Evolutionary conservation across 1,140 invertebrate genomes (phyloP).

Genomic region (Aricia agestis): DNA sequence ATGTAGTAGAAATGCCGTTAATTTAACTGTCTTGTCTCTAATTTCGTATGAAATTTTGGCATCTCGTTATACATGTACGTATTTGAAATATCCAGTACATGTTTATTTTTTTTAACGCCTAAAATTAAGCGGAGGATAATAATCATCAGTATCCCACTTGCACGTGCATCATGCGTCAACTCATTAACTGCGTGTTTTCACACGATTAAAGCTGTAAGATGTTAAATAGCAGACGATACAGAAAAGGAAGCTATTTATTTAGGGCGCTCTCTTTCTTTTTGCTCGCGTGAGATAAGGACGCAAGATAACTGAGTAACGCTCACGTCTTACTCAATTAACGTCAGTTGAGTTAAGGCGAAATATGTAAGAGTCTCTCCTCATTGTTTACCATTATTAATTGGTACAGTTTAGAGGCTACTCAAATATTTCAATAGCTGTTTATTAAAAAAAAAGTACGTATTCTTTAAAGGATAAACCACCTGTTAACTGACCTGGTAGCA

Average conservation of each 20-base stretch:
- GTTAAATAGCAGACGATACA: constrained; percentile 40
- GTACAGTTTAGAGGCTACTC: too few relatives aligned
- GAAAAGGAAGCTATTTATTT: constrained; percentile 57
- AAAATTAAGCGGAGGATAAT: not conserved
- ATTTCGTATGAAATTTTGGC: too few relatives aligned
- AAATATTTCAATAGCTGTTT: not conserved
- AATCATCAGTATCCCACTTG: not conserved
- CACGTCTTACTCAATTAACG: constrained; percentile 61
- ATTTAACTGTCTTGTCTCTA: too few relatives aligned
- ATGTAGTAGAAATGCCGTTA: too few relatives aligned
- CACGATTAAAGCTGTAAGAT: constrained; percentile 33
- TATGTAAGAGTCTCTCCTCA: too few relatives aligned
- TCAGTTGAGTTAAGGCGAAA: constrained; percentile 53
- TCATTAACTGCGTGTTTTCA: constrained; percentile 17
- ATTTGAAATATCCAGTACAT: too few relatives aligned
- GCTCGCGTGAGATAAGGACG: constrained; percentile 33
- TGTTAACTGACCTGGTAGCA: constrained; percentile 3
- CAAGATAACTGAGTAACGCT: constrained; percentile 48
- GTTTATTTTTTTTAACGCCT: too few relatives aligned
- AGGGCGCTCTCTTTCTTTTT: constrained; percentile 40
- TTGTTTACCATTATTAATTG: constrained; percentile 18
- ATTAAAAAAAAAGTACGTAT: too few relatives aligned
- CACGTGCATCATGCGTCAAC: not conserved
- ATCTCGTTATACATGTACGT: too few relatives aligned
- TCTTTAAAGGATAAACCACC: not conserved